Evolutionary conservation across 2,113 vertebrate genomes (phyloP).

Genomic region (Benitochromis conjunctus): DNA sequence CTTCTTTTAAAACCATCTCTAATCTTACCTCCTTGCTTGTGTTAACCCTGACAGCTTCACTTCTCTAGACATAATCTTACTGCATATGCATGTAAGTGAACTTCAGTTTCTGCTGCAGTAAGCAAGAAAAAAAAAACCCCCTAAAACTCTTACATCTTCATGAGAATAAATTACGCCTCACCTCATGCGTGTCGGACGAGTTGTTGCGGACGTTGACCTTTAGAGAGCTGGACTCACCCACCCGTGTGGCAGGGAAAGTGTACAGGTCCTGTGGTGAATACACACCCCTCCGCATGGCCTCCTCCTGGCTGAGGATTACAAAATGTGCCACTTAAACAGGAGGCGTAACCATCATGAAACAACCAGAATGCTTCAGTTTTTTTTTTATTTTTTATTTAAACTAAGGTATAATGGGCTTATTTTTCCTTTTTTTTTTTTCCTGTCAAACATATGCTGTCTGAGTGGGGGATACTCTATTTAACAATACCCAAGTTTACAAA

Average conservation of each 20-base stretch:
- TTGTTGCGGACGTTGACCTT: slow-evolving; percentile 92
- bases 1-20: neutral
- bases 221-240: slow-evolving; percentile 79
- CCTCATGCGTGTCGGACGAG: slow-evolving; percentile 77
- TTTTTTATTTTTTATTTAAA: no score
- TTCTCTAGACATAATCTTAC: neutral
- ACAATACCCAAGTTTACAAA: neutral
- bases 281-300: slow-evolving; percentile 68
- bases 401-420: neutral
- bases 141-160: neutral
- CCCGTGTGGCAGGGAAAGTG: slow-evolving; percentile 77
- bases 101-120: neutral
- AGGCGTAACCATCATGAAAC: neutral
- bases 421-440: no score
- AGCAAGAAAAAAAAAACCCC: neutral
- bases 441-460: neutral
- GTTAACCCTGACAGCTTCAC: neutral
- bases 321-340: neutral
- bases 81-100: neutral
- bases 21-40: neutral
- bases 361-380: no score
- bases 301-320: slow-evolving; percentile 64
- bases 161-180: slow-evolving; percentile 54
- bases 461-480: neutral
- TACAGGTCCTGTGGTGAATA: slow-evolving; percentile 86